Conservation (phyloP, 2,797 vertebrate genomes). For the Crax fasciolata region DNA sequence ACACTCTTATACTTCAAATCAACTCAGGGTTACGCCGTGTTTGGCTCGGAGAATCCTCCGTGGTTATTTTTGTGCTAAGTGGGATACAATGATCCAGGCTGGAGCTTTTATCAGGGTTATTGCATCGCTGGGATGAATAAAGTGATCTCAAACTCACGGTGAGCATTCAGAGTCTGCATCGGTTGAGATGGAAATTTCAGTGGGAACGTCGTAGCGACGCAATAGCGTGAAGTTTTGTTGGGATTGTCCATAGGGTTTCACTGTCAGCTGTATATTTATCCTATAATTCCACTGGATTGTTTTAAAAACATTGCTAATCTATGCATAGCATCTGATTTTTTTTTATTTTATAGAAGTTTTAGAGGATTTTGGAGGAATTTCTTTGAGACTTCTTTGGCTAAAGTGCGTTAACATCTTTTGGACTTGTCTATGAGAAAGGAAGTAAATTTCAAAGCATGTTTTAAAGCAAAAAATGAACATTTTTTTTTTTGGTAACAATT, state of each 20-base stretch:
- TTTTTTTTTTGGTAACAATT: neutral
- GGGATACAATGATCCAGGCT: conserved; percentile 14
- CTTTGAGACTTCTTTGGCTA: neutral
- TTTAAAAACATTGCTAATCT: neutral
- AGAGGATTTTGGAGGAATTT: neutral
- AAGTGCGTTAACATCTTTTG: neutral
- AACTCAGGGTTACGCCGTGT: neutral
- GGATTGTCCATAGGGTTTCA: neutral
- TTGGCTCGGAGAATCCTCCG: neutral
- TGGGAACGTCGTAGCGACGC: neutral
- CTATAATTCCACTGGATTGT: neutral
- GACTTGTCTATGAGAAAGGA: neutral
- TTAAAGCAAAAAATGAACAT: neutral
- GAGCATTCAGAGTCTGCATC: neutral
- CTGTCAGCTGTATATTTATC: neutral
- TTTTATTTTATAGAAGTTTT: neutral
- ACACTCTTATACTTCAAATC: neutral
- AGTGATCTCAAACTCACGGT: neutral
- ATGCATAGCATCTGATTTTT: neutral
- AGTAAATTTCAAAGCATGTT: neutral
- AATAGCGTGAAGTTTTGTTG: neutral
- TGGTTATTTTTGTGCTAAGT: conserved; percentile 17
- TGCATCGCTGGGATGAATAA: conserved; percentile 60
- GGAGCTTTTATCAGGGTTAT: conserved; percentile 55
- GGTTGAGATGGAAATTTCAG: neutral